Evolutionary conservation across 2,888 invertebrate genomes (phyloP), one percentile per base, ranked within the genome.

Genomic region (Aporophyla lueneburgensis): DNA sequence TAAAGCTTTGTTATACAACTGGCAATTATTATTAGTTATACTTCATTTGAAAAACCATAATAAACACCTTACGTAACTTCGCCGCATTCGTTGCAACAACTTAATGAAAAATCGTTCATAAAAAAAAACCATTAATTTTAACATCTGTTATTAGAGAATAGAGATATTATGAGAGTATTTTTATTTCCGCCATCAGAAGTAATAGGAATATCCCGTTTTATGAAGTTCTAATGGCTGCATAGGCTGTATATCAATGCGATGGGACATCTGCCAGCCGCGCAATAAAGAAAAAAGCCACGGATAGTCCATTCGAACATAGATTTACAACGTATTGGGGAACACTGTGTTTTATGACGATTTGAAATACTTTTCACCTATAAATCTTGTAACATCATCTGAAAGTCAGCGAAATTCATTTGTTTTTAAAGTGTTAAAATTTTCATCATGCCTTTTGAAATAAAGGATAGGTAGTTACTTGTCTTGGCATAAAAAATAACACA

Each of bases 271-370:
- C 71, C 73, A 75, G 78, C 83, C 74, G 43, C 65, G 58, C 80
- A 83, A 86, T 85, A 87, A 85, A 83, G 78, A 80, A 85, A 83
- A 87, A 80, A 80, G 74, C 72, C 59, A 69, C 71, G 69, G 62
- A 71, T 74, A 85, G 83, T 79, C 84, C 86, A 78, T 84, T 84
- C 72, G 71, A 78, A 86, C 79, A 83, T 83, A 86, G 78, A 83
- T 83, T 85, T 85, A 85, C 77, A 77, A 82, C 85, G 77, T 83
- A 73, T 68, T 77, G 63, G 72, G 49, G 51, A 70, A 67, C 51
- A 80, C 53, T 43, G 40, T 73, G 65, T 76, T 80, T 73, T 77
- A 66, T 67, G 59, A 69, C 56, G 75, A 75, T 80, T 79, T 71
- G 51, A 75, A 75, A 81, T 68, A 58, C 80, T 67, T 65, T 84